Conservation (phyloP, 2,113 vertebrate genomes). For the Trachemys scripta region DNA sequence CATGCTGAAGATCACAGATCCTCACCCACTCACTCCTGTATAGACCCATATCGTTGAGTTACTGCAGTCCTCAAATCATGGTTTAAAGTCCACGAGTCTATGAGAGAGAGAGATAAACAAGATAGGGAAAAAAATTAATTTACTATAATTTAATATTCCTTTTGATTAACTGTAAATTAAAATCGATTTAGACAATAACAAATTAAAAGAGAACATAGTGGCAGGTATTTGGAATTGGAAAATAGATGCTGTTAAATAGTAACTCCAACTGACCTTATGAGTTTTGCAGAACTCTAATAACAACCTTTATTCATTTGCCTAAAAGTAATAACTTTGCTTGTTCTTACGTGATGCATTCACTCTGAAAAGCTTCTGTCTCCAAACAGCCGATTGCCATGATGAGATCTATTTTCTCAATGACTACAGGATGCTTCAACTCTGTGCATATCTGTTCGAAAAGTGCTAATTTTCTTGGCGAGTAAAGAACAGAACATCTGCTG, state of each 20-base stretch:
- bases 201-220: not conserved
- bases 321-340: not conserved
- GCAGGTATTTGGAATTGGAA: not conserved
- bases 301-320: not conserved
- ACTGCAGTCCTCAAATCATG: not conserved
- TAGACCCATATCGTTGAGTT: too few species aligned
- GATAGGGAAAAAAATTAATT: not conserved
- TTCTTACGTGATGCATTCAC: not conserved
- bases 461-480: conserved; percentile 64
- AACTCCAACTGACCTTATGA: not conserved
- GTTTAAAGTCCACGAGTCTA: not conserved
- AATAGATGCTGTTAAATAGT: fast-evolving
- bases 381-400: not conserved
- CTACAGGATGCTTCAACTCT: conserved; percentile 38
- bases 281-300: not conserved
- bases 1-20: too few species aligned
- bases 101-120: not conserved
- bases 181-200: fast-evolving
- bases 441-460: conserved; percentile 28
- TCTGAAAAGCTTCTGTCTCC: not conserved
- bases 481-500: conserved; percentile 65
- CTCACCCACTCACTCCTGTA: too few species aligned
- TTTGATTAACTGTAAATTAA: not conserved
- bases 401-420: conserved; percentile 47
- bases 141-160: not conserved